These are phyloP conservation scores for Lycocerus yunnanus DNA, from an alignment of 2,888 invertebrate species.

Conservation along the genomic window DNA sequence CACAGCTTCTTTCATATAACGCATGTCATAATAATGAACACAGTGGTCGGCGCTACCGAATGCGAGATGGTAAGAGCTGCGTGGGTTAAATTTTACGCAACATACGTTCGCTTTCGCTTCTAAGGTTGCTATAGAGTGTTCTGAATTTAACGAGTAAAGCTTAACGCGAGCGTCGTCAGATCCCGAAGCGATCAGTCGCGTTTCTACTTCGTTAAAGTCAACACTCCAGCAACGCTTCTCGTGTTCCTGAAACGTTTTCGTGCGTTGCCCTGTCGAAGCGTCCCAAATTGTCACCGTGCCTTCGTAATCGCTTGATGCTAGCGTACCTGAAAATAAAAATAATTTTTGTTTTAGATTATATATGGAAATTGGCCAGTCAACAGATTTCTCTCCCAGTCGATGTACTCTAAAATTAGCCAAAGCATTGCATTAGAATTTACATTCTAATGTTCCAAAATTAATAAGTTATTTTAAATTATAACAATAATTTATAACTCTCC, in stretches of 20 bases:
- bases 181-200: constrained; percentile 86
- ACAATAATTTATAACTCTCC: no score
- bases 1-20: constrained; percentile 80
- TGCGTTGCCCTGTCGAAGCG: constrained; percentile 75
- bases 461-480: no score
- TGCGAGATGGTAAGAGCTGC: constrained; percentile 84
- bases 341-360: neutral
- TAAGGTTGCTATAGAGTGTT: constrained; percentile 83
- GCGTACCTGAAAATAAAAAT: constrained; percentile 57
- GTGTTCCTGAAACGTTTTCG: constrained; percentile 83
- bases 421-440: no score
- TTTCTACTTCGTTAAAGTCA: constrained; percentile 91
- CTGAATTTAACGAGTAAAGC: constrained; percentile 87
- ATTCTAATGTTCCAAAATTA: no score
- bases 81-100: constrained; percentile 89
- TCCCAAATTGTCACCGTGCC: constrained; percentile 95
- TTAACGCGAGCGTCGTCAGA: constrained; percentile 93
- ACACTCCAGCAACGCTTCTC: constrained; percentile 96
- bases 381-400: no score
- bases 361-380: neutral
- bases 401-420: no score
- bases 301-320: constrained; percentile 94
- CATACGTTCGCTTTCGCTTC: constrained; percentile 96
- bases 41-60: constrained; percentile 98
- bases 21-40: constrained; percentile 93